Percentiles rank a stretch among this genome's conserved stretches.
phyloP scores from a whole-genome alignment of 2,797 vertebrate species.

The Phaenicophaeus curvirostris region DNA sequence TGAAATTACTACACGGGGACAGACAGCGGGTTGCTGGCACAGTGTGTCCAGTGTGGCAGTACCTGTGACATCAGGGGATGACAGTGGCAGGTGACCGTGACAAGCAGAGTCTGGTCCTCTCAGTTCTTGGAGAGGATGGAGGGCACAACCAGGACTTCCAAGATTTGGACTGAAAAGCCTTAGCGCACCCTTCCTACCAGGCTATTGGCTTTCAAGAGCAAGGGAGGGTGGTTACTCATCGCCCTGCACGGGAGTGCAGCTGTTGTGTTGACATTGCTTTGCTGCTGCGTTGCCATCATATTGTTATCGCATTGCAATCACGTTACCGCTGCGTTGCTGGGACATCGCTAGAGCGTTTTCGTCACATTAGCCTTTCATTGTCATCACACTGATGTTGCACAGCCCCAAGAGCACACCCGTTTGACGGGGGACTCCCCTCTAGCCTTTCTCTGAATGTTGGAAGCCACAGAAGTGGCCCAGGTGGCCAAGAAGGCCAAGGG shows the following conservation, averaged over 20 bases:
- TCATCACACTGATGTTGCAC: accelerated
- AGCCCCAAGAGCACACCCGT: accelerated
- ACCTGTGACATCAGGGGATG: background rate
- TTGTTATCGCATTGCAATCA: no score
- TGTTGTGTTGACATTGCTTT: accelerated
- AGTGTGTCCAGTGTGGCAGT: accelerated
- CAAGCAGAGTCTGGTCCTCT: background rate
- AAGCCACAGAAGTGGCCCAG: accelerated
- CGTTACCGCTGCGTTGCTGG: accelerated
- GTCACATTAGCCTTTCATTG: accelerated
- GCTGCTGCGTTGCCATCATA: background rate
- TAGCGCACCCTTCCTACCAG: accelerated
- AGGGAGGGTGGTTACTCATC: background rate
- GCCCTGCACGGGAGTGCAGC: accelerated
- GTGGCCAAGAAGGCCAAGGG: no score
- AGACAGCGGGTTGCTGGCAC: background rate
- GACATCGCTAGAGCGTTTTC: accelerated
- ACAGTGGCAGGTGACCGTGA: background rate
- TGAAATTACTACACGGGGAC: background rate
- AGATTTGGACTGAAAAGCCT: background rate
- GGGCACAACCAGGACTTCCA: no score
- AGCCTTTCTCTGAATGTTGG: background rate
- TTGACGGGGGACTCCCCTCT: accelerated
- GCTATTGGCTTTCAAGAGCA: accelerated
- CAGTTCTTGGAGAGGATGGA: accelerated